phyloP scores from a whole-genome alignment of 2,113 vertebrate species.

The Rhea pennata region DNA sequence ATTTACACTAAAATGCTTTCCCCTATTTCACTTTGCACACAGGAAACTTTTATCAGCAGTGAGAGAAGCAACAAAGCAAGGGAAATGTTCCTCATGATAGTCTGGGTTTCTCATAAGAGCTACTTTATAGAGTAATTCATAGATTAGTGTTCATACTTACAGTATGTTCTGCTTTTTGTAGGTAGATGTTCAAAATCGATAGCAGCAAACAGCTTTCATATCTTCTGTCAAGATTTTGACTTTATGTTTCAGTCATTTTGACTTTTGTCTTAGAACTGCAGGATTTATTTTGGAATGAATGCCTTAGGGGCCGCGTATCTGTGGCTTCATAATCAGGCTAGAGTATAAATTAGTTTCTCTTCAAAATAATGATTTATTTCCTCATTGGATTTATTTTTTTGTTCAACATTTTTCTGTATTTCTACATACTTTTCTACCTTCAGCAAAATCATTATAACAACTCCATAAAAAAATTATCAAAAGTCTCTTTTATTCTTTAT shows the following conservation, averaged over 20 bases:
- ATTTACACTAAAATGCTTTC: neutral
- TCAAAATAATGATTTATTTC: neutral
- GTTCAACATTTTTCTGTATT: neutral
- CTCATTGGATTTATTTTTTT: neutral
- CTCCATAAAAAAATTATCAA: neutral
- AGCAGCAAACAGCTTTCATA: neutral
- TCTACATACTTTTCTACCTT: neutral
- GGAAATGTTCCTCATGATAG: neutral
- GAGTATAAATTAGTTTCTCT: neutral
- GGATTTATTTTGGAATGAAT: neutral
- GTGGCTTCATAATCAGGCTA: neutral
- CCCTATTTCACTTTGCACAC: neutral
- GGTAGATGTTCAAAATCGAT: neutral
- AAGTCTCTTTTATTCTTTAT: neutral
- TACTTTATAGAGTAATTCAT: neutral
- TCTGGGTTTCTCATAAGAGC: neutral
- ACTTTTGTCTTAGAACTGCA: neutral
- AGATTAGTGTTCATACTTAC: neutral
- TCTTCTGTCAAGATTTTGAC: neutral
- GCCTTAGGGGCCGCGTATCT: neutral
- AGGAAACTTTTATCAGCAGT: neutral
- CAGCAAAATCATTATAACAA: neutral
- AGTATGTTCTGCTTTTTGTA: neutral
- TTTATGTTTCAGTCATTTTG: neutral
- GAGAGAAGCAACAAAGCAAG: neutral